Evolutionary conservation across 2,113 vertebrate genomes (phyloP), one percentile per base, ranked within the genome.

Genomic region (Antechinus flavipes): DNA sequence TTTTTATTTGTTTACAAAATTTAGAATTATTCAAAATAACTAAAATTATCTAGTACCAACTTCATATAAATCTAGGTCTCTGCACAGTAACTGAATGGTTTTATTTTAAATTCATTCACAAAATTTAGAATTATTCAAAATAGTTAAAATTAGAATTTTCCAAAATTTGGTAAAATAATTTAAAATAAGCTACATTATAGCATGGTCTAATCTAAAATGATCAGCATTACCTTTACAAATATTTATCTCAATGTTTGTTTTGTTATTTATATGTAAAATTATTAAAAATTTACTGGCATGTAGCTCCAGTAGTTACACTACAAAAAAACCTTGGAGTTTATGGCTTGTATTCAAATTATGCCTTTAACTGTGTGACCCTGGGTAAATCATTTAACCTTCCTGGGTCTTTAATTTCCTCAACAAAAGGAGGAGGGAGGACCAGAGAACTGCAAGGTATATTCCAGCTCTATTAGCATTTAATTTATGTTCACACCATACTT

Each of bases 181-280:
- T 76, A 23, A 96, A 96, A 91, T 42, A 84, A n/a, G 14, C 3
- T 14, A 76, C 90, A 93, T 53, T 95, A 35, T 95, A n/a, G 94
- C 90, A 96, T 42, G 61, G 54, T 9, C 84, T 89, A 91, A 95
- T 97, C 27, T 92, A 95, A 97, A 96, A 93, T 50, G 91, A 91
- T 55, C 42, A 93, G 35, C 50, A 93, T 0, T 30, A 90, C 50
- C 90, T 46, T 93, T 84, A 26, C 61, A 95, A 89, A 84, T 42
- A 42, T 84, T 76, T 9, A 84, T 84, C 58, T 89, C 12, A 89
- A 94, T n/a, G 54, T 54, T 4, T 76, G 1, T 55, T 49, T 22
- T 16, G 11, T 92, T 26, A 95, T n/a, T 46, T 47, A 95, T 1
- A 93, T 25, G 11, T 84, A 84, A 84, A 42, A 42, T 14, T 76